A percentile compares a stretch with the other conserved stretches of the same genome.
These are phyloP conservation scores for Macrotus californicus DNA, from an alignment of 2,113 vertebrate species.

Conservation along the genomic window DNA sequence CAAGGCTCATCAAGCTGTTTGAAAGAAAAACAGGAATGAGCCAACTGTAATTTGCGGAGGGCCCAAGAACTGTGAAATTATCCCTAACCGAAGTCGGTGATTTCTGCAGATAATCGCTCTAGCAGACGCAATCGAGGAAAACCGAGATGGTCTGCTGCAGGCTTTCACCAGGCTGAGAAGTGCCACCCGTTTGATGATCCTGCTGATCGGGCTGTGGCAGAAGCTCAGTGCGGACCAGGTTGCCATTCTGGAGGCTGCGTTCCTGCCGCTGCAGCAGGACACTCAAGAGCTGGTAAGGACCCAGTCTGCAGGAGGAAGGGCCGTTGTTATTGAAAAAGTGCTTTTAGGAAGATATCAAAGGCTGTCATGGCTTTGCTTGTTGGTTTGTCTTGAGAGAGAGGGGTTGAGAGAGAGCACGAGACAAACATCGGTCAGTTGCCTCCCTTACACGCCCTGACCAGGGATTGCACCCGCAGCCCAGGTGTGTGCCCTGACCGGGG, in stretches of 20 bases:
- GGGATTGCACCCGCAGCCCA: too few relatives aligned
- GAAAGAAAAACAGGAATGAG: constrained; percentile 66
- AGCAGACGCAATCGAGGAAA: constrained; percentile 91
- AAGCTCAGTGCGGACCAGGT: constrained; percentile 87
- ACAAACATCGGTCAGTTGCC: too few relatives aligned
- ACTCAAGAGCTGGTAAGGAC: constrained; percentile 89
- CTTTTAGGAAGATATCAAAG: background rate
- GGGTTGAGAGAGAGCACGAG: too few relatives aligned
- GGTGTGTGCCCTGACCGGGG: too few relatives aligned
- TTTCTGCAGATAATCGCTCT: constrained; percentile 90
- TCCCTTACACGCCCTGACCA: too few relatives aligned
- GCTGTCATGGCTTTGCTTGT: too few relatives aligned
- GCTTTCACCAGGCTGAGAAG: constrained; percentile 87
- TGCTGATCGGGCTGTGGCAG: constrained; percentile 91
- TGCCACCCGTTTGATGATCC: constrained; percentile 89
- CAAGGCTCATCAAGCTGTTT: constrained; percentile 64
- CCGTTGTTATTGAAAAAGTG: background rate
- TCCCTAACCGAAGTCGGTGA: constrained; percentile 67
- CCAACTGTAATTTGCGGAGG: constrained; percentile 62
- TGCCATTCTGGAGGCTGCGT: constrained; percentile 88
- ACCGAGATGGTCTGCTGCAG: constrained; percentile 83
- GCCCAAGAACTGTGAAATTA: constrained; percentile 50
- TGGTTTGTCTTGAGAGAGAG: too few relatives aligned
- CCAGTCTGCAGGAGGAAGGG: background rate
- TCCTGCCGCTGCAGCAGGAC: constrained; percentile 90